Percentiles rank a stretch among this genome's conserved stretches.
phyloP scores from a whole-genome alignment of 1,140 invertebrate species.

The Drosophila malerkotliana region DNA sequence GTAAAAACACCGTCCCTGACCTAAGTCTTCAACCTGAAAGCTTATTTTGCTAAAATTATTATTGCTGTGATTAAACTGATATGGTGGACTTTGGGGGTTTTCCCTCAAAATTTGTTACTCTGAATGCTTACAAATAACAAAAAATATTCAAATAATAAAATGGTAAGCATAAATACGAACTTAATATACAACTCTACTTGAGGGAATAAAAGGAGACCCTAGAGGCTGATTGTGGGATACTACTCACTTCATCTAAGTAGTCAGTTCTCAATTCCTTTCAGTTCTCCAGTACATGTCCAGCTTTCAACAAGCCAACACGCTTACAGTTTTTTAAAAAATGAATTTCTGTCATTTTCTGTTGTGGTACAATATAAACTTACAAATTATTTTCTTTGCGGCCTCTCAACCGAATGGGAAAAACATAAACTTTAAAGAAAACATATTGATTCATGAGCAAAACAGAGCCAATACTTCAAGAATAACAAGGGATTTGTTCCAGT shows the following conservation, averaged over 20 bases:
- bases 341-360: not conserved
- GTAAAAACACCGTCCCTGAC: too few relatives aligned
- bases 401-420: not conserved
- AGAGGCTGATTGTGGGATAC: not conserved
- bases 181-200: too few relatives aligned
- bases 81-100: not conserved
- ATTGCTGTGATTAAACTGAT: not conserved
- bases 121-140: not conserved
- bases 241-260: too few relatives aligned
- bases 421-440: not conserved
- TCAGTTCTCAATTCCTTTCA: too few relatives aligned
- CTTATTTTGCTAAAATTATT: not conserved
- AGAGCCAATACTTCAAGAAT: not conserved
- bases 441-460: not conserved
- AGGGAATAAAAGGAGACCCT: not conserved
- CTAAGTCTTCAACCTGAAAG: too few relatives aligned
- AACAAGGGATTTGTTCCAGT: not conserved
- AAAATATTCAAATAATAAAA: not conserved
- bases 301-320: not conserved
- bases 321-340: not conserved
- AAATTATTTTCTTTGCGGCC: not conserved
- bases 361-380: not conserved
- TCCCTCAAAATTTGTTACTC: not conserved
- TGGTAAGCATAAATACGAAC: too few relatives aligned
- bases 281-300: slow-evolving; percentile 3